Conservation (phyloP, 1,140 invertebrate species). For the Cryptotermes secundus region DNA sequence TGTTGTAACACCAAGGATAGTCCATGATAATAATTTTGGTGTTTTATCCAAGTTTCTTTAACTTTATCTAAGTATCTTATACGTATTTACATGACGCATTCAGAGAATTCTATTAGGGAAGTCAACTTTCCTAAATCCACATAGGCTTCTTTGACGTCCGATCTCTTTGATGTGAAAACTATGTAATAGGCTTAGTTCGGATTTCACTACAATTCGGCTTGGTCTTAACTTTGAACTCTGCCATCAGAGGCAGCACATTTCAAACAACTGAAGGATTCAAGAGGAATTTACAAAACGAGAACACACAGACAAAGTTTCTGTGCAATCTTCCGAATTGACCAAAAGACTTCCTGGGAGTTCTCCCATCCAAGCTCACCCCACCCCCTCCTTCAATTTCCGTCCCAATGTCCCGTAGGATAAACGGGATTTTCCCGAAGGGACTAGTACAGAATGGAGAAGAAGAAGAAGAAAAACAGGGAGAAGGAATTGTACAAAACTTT, state of each 20-base stretch:
- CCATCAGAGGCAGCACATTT: background rate
- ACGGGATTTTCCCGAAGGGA: slow-evolving; percentile 21
- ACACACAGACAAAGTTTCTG: slow-evolving; percentile 1
- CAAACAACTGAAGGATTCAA: slow-evolving; percentile 19
- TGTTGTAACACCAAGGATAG: too few relatives aligned
- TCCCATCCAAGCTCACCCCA: background rate
- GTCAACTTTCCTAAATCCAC: background rate
- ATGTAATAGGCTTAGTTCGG: slow-evolving; percentile 7
- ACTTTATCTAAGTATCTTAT: too few relatives aligned
- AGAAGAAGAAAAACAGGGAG: background rate
- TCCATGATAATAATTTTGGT: too few relatives aligned
- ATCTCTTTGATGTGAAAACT: slow-evolving; percentile 1
- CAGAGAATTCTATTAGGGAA: background rate
- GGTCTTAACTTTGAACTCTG: background rate
- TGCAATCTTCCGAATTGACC: slow-evolving; percentile 7
- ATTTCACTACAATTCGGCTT: background rate
- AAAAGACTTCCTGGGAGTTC: slow-evolving; percentile 14
- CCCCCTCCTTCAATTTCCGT: slow-evolving; percentile 23
- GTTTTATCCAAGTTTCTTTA: too few relatives aligned
- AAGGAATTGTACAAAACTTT: slow-evolving; percentile 19
- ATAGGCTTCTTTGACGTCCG: background rate
- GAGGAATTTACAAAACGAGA: slow-evolving; percentile 16
- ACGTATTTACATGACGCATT: too few relatives aligned
- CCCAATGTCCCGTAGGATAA: slow-evolving; percentile 2
- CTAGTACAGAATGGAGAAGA: background rate